Percentiles rank a stretch among this genome's conserved stretches.
These are phyloP conservation scores for Choreutis nemorana DNA, from an alignment of 2,888 invertebrate species.

Conservation along the genomic window DNA sequence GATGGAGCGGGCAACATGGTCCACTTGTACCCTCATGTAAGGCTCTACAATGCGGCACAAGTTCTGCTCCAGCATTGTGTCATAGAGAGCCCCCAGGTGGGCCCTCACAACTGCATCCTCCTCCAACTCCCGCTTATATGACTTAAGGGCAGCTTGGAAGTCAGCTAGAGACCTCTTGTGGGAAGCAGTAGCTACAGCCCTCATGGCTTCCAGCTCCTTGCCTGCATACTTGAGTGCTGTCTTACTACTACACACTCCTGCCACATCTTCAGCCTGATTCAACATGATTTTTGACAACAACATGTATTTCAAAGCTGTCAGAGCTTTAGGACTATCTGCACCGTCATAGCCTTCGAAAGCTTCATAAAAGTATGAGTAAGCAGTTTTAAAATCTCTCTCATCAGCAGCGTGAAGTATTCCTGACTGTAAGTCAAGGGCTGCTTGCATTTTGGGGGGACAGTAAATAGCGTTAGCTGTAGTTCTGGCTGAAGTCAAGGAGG, in stretches of 20 bases:
- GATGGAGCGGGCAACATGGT: constrained; percentile 91
- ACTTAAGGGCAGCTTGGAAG: constrained; percentile 89
- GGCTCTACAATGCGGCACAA: constrained; percentile 98
- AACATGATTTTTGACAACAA: constrained; percentile 98
- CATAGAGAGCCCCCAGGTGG: constrained; percentile 95
- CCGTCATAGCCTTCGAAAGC: constrained; percentile 99
- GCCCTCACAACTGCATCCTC: constrained; percentile 97
- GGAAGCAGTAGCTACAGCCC: constrained; percentile 94
- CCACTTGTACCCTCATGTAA: constrained; percentile 94
- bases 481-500: constrained; percentile 95
- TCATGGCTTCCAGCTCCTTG: constrained; percentile 97
- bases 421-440: constrained; percentile 95
- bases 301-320: constrained; percentile 99
- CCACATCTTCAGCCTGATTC: constrained; percentile 95
- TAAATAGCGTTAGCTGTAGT: constrained; percentile 99
- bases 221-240: constrained; percentile 96
- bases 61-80: constrained; percentile 99
- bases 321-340: constrained; percentile 88
- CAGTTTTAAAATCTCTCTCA: constrained; percentile 99
- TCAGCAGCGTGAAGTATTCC: constrained; percentile 99
- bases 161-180: constrained; percentile 96
- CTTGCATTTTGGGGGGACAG: constrained; percentile 98
- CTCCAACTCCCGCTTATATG: constrained; percentile 88
- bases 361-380: constrained; percentile 99
- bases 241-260: constrained; percentile 94